A percentile compares a stretch with the other conserved stretches of the same genome.
Conservation (phyloP, 2,113 vertebrate species). For the Empidonax alnorum region DNA sequence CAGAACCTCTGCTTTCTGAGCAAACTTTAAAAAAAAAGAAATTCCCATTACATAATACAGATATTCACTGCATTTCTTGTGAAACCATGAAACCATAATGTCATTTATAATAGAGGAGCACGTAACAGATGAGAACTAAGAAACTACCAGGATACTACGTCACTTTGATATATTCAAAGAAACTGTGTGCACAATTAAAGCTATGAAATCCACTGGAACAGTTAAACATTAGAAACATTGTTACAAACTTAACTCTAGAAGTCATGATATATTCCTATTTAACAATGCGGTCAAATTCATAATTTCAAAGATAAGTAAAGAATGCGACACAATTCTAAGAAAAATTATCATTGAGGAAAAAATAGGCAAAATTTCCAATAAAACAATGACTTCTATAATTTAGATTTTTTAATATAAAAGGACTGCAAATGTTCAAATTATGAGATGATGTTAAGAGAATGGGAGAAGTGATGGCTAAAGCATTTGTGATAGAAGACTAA, state of each 20-base stretch:
- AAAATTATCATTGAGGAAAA: background rate
- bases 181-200: background rate
- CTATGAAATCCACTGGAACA: background rate
- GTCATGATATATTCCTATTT: background rate
- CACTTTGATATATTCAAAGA: background rate
- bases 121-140: background rate
- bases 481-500: background rate
- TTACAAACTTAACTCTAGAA: background rate
- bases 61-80: background rate
- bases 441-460: background rate
- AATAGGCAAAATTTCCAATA: background rate
- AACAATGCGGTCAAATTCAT: background rate
- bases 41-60: background rate
- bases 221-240: background rate
- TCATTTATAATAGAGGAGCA: background rate
- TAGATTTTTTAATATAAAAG: background rate
- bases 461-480: background rate
- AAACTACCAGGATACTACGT: background rate
- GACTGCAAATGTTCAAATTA: background rate
- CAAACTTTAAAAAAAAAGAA: background rate
- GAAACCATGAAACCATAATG: background rate
- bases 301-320: background rate
- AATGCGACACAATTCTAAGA: background rate
- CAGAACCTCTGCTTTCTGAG: background rate
- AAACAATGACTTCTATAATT: background rate